Base-by-base conservation (phyloP, 2,797 vertebrate species). In the Peromyscus aztecus region DNA sequence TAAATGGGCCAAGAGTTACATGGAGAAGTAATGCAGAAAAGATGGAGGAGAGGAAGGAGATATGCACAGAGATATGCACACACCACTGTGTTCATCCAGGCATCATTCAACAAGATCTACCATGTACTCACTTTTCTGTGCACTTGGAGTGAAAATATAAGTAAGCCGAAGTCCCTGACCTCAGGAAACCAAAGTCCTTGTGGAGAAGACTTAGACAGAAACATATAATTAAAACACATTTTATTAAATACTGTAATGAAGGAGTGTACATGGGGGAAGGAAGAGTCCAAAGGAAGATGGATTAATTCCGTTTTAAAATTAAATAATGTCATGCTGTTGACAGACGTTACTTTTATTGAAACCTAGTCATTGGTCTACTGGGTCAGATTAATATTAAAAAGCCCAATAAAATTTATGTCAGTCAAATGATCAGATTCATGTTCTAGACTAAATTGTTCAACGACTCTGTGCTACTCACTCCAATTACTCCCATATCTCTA, bases 241-340 rank as follows among this genome's bases (percentile, higher is more conserved):
- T 97, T 97, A 95, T 97, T 96, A 97, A 97, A 91, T 65, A 92
- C 23, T 77, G 23, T 61, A 97, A 92, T 94, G 76, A 95, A 94
- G 69, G 9, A 1, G 2, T 81, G 59, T 52, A 73, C 5, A 52
- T 24, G 63, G 43, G 11, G 52, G 31, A 24, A 61, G 59, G 52
- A 75, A 65, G 73, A 93, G n/a, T 73, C 46, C 90, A 89, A 80
- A 94, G 61, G 67, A 97, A 92, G 86, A 71, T 34, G 95, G 96
- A 94, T 96, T 95, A 97, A 95, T 76, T 94, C 55, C 89, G 34
- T 86, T 95, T 95, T 83, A 80, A 97, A 96, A 97, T 96, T 95
- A 98, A 96, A 95, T 43, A 86, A 92, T 92, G 95, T 97, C 95
- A 97, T 40, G 71, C 78, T 97, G 93, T 77, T 98, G 95, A 97